Conservation (phyloP, 2,888 invertebrate species). For the Athalia rosae region DNA sequence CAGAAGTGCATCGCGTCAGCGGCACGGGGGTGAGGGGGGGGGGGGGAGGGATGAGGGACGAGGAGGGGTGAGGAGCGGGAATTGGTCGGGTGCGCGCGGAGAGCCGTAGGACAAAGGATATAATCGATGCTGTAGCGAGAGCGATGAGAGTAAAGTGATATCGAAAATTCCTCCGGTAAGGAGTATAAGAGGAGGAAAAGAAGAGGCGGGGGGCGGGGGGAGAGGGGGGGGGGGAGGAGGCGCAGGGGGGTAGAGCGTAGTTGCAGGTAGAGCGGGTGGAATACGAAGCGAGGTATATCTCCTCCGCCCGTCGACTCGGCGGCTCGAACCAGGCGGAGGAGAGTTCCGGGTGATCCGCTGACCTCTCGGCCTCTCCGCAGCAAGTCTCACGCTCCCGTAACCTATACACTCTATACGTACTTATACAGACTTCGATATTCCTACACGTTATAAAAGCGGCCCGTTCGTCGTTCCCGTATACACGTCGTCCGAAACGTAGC, state of each 20-base stretch:
- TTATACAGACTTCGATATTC: slow-evolving; percentile 43
- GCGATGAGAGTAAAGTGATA: slow-evolving; percentile 45
- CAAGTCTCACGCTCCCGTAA: slow-evolving; percentile 74
- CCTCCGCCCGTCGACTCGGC: slow-evolving; percentile 42
- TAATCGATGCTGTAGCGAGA: slow-evolving; percentile 37
- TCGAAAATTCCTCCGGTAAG: slow-evolving; percentile 47
- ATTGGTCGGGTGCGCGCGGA: neutral
- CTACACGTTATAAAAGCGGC: slow-evolving; percentile 45
- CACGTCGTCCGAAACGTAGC: too few relatives aligned
- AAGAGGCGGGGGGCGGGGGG: slow-evolving; percentile 45
- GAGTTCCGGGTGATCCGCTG: slow-evolving; percentile 74
- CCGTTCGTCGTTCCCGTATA: too few relatives aligned
- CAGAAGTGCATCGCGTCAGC: too few relatives aligned
- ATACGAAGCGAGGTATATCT: slow-evolving; percentile 43
- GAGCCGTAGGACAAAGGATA: slow-evolving; percentile 42
- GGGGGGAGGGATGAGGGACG: too few relatives aligned
- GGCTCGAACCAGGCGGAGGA: slow-evolving; percentile 60
- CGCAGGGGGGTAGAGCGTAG: slow-evolving; percentile 41
- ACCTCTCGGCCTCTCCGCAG: slow-evolving; percentile 73
- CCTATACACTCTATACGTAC: slow-evolving; percentile 71
- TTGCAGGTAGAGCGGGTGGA: slow-evolving; percentile 46
- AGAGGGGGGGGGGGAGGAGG: slow-evolving; percentile 13
- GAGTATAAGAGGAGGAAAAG: slow-evolving; percentile 48
- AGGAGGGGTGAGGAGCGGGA: too few relatives aligned
- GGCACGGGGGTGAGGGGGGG: too few relatives aligned